phyloP scores from a whole-genome alignment of 2,888 invertebrate species.

The Altica lythri region DNA sequence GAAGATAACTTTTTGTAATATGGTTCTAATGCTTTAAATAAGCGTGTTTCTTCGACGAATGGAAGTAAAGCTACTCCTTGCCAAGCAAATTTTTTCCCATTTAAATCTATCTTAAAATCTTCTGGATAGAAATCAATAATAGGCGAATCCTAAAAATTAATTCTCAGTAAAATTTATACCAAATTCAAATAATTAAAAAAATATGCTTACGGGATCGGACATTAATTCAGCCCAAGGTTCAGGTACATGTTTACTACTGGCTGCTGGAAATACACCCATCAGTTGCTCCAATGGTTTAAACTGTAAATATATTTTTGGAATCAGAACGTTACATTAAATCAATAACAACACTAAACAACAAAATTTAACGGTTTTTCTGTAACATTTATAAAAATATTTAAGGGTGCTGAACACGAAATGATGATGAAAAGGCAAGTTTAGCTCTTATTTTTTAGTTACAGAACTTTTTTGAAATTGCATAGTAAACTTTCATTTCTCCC shows the following conservation, averaged over 20 bases:
- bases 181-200: not conserved
- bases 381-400: no score
- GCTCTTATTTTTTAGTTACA: no score
- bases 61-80: constrained; percentile 98
- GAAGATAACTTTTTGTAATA: constrained; percentile 80
- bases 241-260: constrained; percentile 92
- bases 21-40: constrained; percentile 81
- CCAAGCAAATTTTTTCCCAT: constrained; percentile 99
- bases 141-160: constrained; percentile 69
- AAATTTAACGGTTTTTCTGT: no score
- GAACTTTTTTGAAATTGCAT: no score
- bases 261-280: constrained; percentile 99
- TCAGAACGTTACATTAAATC: no score
- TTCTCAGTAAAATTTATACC: constrained; percentile 15
- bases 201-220: constrained; percentile 78
- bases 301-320: no score
- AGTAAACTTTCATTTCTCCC: no score
- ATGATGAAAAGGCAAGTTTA: no score
- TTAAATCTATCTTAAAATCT: constrained; percentile 96
- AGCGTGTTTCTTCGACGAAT: constrained; percentile 92
- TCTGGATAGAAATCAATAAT: constrained; percentile 99
- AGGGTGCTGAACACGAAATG: no score
- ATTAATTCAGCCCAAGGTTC: constrained; percentile 91
- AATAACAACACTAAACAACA: constrained; percentile 12
- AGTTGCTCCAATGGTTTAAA: constrained; percentile 97